Percentiles rank a stretch among this genome's conserved stretches.
phyloP scores from a whole-genome alignment of 2,888 invertebrate species.

The Eupeodes latifasciatus region DNA sequence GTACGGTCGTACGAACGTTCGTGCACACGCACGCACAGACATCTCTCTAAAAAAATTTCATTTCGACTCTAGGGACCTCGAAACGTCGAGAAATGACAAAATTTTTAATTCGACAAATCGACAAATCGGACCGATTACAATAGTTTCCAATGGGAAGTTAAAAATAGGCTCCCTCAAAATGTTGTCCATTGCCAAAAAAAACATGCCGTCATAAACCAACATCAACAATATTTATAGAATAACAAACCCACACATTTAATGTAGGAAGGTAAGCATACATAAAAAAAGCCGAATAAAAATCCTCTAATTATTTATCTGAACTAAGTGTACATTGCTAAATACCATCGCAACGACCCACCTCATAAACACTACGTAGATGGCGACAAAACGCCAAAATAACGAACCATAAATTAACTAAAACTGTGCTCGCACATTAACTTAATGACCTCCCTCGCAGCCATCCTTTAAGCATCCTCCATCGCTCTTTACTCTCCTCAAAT shows the following conservation, averaged over 20 bases:
- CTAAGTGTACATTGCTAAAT: constrained; percentile 38
- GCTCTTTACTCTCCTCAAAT: neutral
- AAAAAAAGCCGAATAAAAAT: neutral
- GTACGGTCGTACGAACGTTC: too few species aligned
- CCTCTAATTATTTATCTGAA: constrained; percentile 35
- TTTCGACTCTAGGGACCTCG: too few species aligned
- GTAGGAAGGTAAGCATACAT: too few species aligned
- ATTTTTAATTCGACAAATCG: too few species aligned
- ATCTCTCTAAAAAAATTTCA: too few species aligned
- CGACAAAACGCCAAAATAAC: constrained; percentile 47
- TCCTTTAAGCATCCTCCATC: constrained; percentile 19
- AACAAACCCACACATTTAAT: too few species aligned
- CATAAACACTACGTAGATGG: constrained; percentile 18
- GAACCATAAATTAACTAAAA: constrained; percentile 64
- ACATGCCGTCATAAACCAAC: neutral
- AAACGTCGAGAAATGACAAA: too few species aligned
- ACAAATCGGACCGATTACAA: too few species aligned
- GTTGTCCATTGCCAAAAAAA: neutral
- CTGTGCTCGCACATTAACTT: constrained; percentile 67
- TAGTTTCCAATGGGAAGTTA: too few species aligned
- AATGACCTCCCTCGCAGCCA: constrained; percentile 58
- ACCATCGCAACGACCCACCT: constrained; percentile 22
- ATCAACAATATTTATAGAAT: neutral
- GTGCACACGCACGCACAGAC: too few species aligned
- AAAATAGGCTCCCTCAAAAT: too few species aligned